Evolutionary conservation across 2,113 vertebrate genomes (phyloP), one percentile per base, ranked within the genome.

Genomic region (Athene cunicularia): DNA sequence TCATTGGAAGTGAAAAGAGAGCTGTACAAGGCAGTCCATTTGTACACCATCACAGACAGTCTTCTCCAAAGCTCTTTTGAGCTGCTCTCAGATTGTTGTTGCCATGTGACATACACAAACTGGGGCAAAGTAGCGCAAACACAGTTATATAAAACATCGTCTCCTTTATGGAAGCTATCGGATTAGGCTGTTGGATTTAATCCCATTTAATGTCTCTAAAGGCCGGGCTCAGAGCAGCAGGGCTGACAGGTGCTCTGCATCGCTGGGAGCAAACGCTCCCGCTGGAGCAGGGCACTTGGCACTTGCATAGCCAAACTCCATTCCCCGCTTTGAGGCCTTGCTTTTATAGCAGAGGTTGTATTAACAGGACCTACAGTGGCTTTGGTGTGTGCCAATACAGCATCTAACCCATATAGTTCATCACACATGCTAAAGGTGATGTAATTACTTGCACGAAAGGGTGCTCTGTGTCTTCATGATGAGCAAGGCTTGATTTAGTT

Each of bases 131-230:
- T 43, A 66, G 59, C 2, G 2, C 64, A 91, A 96, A 93, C 27
- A 23, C 4, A 27, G 81, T 94, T 90, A 94, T 80, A 95, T 94
- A 95, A 95, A 96, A 90, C 75, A n/a, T 28, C 0, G 16, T 72
- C 80, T 72, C 91, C 81, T 84, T 82, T 87, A 68, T 58, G 63
- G 90, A 82, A 88, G 79, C 67, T 73, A 50, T 82, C 2, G 56
- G 94, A 96, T 96, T 95, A 95, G 74, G 77, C 81, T 70, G 74
- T 49, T 83, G 74, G 49, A 90, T 71, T 90, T 96, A 96, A 96
- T 97, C 92, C 55, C 71, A 50, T 90, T 86, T 85, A 76, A 82
- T 45, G 50, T 90, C 90, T 75, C 85, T 53, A 75, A 22, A 60
- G 80, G 90, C 91, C 3, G 5, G 30, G 67, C 80, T 82, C 33